Percentiles rank a stretch among this genome's conserved stretches.
Evolutionary conservation across 2,888 invertebrate genomes (phyloP).

Genomic region (Diachrysia chrysitis): DNA sequence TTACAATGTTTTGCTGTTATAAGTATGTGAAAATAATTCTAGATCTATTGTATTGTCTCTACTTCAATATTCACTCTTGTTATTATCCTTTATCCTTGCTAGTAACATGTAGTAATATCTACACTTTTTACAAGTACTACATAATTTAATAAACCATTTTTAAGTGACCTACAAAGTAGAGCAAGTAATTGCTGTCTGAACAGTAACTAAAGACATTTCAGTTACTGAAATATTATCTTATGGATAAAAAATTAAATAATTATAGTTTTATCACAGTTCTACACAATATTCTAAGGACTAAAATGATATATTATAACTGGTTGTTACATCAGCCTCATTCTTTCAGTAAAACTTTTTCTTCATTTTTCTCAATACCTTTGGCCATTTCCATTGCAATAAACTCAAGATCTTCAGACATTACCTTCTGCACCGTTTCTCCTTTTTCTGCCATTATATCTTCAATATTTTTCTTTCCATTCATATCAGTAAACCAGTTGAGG

Average conservation of each 20-base stretch:
- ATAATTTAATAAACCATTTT: background rate
- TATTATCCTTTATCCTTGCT: background rate
- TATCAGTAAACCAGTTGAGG: slow-evolving; percentile 97
- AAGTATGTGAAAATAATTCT: too few relatives aligned
- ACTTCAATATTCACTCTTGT: background rate
- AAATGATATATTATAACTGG: slow-evolving; percentile 6
- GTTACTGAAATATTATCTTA: background rate
- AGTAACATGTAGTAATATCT: background rate
- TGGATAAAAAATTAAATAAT: background rate
- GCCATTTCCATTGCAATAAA: slow-evolving; percentile 81
- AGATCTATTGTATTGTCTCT: background rate
- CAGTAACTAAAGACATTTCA: background rate
- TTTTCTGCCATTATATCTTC: slow-evolving; percentile 96
- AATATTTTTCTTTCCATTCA: slow-evolving; percentile 94
- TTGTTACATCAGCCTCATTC: slow-evolving; percentile 16
- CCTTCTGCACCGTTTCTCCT: slow-evolving; percentile 94
- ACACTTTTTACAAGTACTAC: background rate
- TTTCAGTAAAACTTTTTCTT: slow-evolving; percentile 56
- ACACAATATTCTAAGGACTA: slow-evolving; percentile 4
- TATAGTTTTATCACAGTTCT: slow-evolving; percentile 5
- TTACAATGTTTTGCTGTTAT: slow-evolving; percentile 5
- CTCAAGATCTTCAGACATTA: slow-evolving; percentile 85
- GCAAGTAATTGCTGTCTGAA: background rate
- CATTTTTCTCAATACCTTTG: slow-evolving; percentile 63
- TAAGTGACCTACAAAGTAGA: background rate